phyloP scores from a whole-genome alignment of 1,140 invertebrate genomes.

The Ylistrum balloti region DNA sequence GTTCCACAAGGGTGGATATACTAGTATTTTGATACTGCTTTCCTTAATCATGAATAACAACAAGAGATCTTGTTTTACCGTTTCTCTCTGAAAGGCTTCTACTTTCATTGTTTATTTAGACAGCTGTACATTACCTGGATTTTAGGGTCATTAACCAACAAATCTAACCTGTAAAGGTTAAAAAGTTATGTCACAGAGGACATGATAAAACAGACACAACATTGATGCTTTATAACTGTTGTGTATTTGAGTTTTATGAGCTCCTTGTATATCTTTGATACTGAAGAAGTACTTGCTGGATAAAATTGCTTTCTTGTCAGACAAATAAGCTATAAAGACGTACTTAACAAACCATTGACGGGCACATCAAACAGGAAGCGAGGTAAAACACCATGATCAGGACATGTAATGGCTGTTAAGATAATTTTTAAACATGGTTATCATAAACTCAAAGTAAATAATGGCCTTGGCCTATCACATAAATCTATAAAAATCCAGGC shows the following conservation, averaged over 20 bases:
- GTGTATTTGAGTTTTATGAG: neutral
- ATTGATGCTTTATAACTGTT: neutral
- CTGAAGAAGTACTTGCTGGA: neutral
- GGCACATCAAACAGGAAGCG: neutral
- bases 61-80: too few species aligned
- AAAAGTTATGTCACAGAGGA: too few species aligned
- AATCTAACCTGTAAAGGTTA: too few species aligned
- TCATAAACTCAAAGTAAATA: neutral
- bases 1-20: too few species aligned
- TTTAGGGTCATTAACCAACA: too few species aligned
- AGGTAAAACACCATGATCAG: neutral
- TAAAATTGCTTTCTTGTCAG: conserved; percentile 38
- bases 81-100: too few species aligned
- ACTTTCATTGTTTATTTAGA: too few species aligned
- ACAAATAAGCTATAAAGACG: conserved; percentile 17
- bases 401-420: neutral
- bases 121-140: too few species aligned
- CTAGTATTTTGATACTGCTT: too few species aligned
- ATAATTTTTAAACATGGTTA: neutral
- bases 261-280: neutral
- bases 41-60: too few species aligned
- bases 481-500: neutral
- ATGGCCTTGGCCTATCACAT: neutral
- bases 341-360: neutral
- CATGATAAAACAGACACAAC: neutral